Conservation (phyloP, 1,140 invertebrate species). For the Drosophila setifemur region DNA sequence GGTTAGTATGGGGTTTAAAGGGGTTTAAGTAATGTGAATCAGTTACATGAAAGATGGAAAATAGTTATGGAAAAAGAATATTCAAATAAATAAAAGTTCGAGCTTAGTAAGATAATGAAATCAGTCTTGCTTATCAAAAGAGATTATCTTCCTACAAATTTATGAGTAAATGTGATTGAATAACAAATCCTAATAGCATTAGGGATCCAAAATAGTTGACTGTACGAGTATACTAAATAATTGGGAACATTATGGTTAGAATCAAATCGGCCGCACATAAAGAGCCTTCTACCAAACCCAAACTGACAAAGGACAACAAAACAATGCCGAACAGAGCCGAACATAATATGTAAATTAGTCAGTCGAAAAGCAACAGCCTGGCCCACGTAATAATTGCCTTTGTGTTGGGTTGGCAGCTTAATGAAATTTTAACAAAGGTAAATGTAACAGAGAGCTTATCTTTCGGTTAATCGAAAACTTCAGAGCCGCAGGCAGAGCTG, state of each 20-base stretch:
- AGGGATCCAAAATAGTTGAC: neutral
- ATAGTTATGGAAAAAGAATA: neutral
- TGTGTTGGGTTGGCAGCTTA: slow-evolving; percentile 36
- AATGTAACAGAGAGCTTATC: slow-evolving; percentile 50
- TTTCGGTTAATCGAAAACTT: slow-evolving; percentile 59
- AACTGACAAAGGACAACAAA: slow-evolving; percentile 20
- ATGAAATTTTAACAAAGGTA: slow-evolving; percentile 58
- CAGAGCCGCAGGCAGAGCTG: slow-evolving; percentile 29
- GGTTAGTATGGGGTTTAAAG: no score
- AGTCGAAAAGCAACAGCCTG: slow-evolving; percentile 26
- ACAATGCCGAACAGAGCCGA: no score
- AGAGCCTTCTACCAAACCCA: neutral
- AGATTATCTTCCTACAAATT: neutral
- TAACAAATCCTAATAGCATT: neutral
- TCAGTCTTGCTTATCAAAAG: no score
- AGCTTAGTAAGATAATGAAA: no score
- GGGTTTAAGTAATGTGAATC: neutral
- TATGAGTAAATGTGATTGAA: neutral
- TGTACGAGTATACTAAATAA: neutral
- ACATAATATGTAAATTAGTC: slow-evolving; percentile 49
- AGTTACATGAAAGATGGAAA: neutral
- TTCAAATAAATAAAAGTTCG: neutral
- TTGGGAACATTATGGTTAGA: slow-evolving; percentile 8
- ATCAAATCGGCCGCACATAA: slow-evolving; percentile 1
- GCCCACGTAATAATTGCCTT: slow-evolving; percentile 46